Evolutionary conservation across 1,140 invertebrate genomes (phyloP).

Genomic region (Drosophila tsacasi): DNA sequence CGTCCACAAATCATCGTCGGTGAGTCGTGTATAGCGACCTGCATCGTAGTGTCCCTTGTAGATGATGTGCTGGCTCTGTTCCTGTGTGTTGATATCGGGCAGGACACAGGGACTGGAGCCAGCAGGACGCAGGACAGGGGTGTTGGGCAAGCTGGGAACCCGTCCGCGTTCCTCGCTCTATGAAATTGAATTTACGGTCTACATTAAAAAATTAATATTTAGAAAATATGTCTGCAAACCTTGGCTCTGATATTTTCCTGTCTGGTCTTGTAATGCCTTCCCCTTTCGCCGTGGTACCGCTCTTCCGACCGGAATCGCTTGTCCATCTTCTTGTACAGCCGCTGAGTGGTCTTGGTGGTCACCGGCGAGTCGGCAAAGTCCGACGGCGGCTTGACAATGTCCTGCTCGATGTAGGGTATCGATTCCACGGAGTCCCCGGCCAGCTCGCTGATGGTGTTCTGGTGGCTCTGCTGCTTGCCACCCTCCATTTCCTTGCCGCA

Average conservation of each 20-base stretch:
- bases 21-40: slow-evolving; percentile 91
- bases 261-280: slow-evolving; percentile 88
- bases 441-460: slow-evolving; percentile 85
- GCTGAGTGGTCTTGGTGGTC: slow-evolving; percentile 85
- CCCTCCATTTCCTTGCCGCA: slow-evolving; percentile 91
- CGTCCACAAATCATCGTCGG: slow-evolving; percentile 90
- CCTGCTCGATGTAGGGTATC: slow-evolving; percentile 76
- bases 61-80: slow-evolving; percentile 88
- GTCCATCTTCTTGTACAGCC: slow-evolving; percentile 92
- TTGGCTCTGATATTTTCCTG: slow-evolving; percentile 90
- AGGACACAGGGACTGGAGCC: slow-evolving; percentile 89
- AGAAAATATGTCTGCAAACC: slow-evolving; percentile 78
- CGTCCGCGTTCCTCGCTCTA: slow-evolving; percentile 92
- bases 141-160: slow-evolving; percentile 88
- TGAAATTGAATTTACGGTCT: not conserved
- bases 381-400: slow-evolving; percentile 94
- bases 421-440: slow-evolving; percentile 84
- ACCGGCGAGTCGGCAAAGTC: slow-evolving; percentile 94
- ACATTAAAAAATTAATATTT: not conserved
- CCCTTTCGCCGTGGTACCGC: slow-evolving; percentile 87
- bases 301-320: slow-evolving; percentile 94
- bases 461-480: slow-evolving; percentile 51
- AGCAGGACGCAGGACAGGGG: slow-evolving; percentile 88
- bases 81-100: slow-evolving; percentile 88
- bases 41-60: slow-evolving; percentile 90